A percentile compares a stretch with the other conserved stretches of the same genome.
These are phyloP conservation scores for Xiphophorus hellerii DNA, from an alignment of 2,113 vertebrate genomes.

Conservation along the genomic window DNA sequence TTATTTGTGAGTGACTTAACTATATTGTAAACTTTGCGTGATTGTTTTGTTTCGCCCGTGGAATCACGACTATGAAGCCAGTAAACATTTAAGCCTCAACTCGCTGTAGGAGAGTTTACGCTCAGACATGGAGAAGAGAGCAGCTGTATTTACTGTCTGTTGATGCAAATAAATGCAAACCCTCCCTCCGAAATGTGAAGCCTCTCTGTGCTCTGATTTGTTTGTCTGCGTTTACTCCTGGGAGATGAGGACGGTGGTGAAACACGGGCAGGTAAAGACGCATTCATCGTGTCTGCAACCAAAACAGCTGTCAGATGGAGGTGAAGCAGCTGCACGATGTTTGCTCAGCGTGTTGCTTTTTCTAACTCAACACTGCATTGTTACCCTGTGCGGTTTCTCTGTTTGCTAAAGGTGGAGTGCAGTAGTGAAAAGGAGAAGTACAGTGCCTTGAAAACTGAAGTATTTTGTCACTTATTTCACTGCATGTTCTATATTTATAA, in stretches of 20 bases:
- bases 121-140: slow-evolving; percentile 47
- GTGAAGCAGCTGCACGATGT: slow-evolving; percentile 12
- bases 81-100: slow-evolving; percentile 46
- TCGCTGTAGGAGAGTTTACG: slow-evolving; percentile 43
- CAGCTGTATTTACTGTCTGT: slow-evolving; percentile 73
- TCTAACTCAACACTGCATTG: slow-evolving; percentile 4
- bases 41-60: slow-evolving; percentile 23
- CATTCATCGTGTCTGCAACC: slow-evolving; percentile 11
- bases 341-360: slow-evolving; percentile 17
- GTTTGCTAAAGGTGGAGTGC: slow-evolving; percentile 7
- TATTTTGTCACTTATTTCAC: background rate
- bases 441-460: background rate
- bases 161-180: slow-evolving; percentile 74
- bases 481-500: background rate
- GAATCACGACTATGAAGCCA: slow-evolving; percentile 47
- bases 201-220: slow-evolving; percentile 46
- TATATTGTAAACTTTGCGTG: slow-evolving; percentile 46
- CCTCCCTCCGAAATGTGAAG: slow-evolving; percentile 33
- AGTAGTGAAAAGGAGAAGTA: background rate
- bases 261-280: slow-evolving; percentile 37
- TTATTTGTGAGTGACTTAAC: slow-evolving; percentile 55
- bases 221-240: slow-evolving; percentile 23
- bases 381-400: slow-evolving; percentile 13
- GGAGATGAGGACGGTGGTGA: slow-evolving; percentile 23
- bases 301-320: slow-evolving; percentile 40